Percentiles rank a stretch among this genome's conserved stretches.
phyloP scores from a whole-genome alignment of 2,888 invertebrate species.

The Diplazon laetatorius region DNA sequence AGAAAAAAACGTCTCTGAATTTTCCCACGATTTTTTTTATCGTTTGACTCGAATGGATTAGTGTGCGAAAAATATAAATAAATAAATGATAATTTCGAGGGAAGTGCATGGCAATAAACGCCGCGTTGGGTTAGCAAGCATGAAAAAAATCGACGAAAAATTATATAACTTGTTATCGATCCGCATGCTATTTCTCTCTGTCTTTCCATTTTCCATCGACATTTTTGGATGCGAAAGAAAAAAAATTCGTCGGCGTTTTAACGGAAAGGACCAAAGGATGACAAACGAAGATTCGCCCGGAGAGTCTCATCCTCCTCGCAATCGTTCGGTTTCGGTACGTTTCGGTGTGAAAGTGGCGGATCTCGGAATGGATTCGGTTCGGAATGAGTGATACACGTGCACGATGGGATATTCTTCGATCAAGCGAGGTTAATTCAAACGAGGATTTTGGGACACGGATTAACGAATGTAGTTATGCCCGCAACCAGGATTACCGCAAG shows the following conservation, averaged over 20 bases:
- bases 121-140: constrained; percentile 34
- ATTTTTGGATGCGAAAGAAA: not conserved
- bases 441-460: constrained; percentile 74
- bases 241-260: constrained; percentile 1
- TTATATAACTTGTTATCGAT: constrained; percentile 15
- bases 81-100: constrained; percentile 15
- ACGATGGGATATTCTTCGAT: constrained; percentile 19
- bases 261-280: not conserved
- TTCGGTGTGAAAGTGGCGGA: too few species aligned
- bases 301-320: too few species aligned
- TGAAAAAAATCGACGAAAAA: constrained; percentile 23
- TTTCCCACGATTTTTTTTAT: constrained; percentile 5
- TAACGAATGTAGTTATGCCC: constrained; percentile 82
- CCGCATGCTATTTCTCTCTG: constrained; percentile 9
- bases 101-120: constrained; percentile 23
- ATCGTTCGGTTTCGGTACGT: too few species aligned
- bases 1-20: too few species aligned
- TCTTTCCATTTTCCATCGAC: not conserved
- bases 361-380: too few species aligned
- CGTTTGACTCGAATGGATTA: constrained; percentile 37
- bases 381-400: constrained; percentile 39
- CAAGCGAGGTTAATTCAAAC: constrained; percentile 56
- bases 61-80: constrained; percentile 53
- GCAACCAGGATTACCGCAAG: constrained; percentile 83
- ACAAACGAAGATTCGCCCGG: not conserved